Evolutionary conservation across 1,140 invertebrate species (phyloP).

Genomic region (Plectrocnemia conspersa): DNA sequence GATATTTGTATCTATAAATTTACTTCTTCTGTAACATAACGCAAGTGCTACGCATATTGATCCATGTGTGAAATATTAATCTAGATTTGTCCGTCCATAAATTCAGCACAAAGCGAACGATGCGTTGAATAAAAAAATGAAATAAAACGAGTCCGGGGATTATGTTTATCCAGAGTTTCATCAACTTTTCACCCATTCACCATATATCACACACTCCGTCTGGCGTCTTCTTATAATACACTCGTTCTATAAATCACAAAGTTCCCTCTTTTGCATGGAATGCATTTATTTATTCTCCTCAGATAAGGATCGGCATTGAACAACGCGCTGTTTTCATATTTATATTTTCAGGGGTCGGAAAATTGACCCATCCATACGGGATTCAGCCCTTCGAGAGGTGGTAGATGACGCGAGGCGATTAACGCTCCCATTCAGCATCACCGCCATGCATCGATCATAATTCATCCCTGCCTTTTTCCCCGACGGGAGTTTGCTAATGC

Average conservation of each 20-base stretch:
- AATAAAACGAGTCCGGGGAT: conserved; percentile 3
- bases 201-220: conserved; percentile 20
- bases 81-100: too few species aligned
- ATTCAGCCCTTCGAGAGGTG: not conserved
- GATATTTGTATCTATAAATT: too few species aligned
- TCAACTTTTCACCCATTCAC: conserved; percentile 18
- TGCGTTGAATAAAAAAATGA: not conserved
- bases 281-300: not conserved
- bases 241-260: conserved; percentile 23
- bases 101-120: not conserved
- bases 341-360: not conserved
- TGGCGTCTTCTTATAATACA: conserved; percentile 14
- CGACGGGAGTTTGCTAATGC: conserved; percentile 27
- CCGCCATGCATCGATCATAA: conserved; percentile 21
- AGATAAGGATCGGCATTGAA: not conserved
- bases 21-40: too few species aligned
- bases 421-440: conserved; percentile 9
- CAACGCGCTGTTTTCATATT: not conserved
- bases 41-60: too few species aligned
- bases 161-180: conserved; percentile 24
- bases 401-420: conserved; percentile 4
- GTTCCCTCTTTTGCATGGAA: not conserved
- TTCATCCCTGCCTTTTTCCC: conserved; percentile 24
- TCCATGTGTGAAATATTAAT: too few species aligned
- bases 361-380: not conserved